A percentile compares a stretch with the other conserved stretches of the same genome.
phyloP scores from a whole-genome alignment of 2,797 vertebrate species.

The Sparidentex hasta region DNA sequence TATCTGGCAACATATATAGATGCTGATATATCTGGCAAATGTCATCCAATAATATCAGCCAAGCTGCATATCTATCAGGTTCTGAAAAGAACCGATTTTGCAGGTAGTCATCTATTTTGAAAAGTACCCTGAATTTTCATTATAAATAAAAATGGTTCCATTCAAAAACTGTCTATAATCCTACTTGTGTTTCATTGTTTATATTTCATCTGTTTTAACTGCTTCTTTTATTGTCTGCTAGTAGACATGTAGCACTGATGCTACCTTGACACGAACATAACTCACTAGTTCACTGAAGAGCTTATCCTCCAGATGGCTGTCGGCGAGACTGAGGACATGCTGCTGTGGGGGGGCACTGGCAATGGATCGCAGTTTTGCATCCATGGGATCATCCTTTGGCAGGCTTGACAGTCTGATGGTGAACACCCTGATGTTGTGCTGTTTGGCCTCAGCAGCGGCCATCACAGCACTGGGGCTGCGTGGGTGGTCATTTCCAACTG shows the following conservation, averaged over 20 bases:
- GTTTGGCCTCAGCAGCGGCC: conserved; percentile 86
- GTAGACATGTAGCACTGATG: not conserved
- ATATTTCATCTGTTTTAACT: not conserved
- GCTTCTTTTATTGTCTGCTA: not conserved
- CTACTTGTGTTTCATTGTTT: not conserved
- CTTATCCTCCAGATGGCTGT: conserved; percentile 82
- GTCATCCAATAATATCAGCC: no score
- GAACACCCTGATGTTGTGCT: conserved; percentile 88
- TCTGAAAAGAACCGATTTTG: not conserved
- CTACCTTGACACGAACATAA: not conserved
- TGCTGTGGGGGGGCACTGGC: conserved; percentile 86
- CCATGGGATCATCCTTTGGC: conserved; percentile 65
- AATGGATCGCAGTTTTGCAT: conserved; percentile 83
- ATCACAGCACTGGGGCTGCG: conserved; percentile 85
- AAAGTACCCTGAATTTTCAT: not conserved
- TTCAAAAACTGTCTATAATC: not conserved
- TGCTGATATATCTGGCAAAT: no score
- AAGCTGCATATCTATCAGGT: no score
- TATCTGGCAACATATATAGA: no score
- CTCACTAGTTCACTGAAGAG: conserved; percentile 88
- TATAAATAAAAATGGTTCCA: not conserved
- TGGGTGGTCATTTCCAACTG: conserved; percentile 90
- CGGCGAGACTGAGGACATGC: conserved; percentile 84
- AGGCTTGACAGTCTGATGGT: conserved; percentile 83
- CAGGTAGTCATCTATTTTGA: not conserved